phyloP scores from a whole-genome alignment of 2,113 vertebrate genomes.

The Perognathus longimembris region DNA sequence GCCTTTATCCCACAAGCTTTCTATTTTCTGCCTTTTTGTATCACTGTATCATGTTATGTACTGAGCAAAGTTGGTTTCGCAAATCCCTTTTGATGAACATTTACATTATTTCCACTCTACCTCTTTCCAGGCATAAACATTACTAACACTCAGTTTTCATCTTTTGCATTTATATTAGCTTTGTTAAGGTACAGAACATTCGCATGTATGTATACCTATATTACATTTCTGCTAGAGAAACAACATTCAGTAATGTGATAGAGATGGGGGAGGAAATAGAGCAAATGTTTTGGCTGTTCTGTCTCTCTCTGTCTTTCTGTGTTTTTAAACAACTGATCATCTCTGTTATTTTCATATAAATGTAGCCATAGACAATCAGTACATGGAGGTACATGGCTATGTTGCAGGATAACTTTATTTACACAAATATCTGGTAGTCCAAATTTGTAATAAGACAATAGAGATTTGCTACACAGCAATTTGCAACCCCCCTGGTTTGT shows the following conservation, averaged over 20 bases:
- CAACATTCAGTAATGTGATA: not conserved
- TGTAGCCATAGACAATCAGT: not conserved
- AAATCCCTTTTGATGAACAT: not conserved
- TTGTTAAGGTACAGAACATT: not conserved
- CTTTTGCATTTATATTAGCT: not conserved
- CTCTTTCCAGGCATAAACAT: not conserved
- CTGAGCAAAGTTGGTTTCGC: not conserved
- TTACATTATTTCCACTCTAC: not conserved
- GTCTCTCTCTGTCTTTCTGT: not conserved
- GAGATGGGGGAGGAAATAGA: not conserved
- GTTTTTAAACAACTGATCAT: not conserved
- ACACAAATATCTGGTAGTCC: not conserved
- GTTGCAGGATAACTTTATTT: slow-evolving; percentile 28
- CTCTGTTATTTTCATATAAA: not conserved
- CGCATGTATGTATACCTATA: not conserved
- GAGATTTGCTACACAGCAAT: too few species aligned
- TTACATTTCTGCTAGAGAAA: not conserved
- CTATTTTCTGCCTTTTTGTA: not conserved
- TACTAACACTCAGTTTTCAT: not conserved
- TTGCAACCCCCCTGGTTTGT: not conserved
- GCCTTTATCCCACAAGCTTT: not conserved
- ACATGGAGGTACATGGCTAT: not conserved
- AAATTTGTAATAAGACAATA: not conserved
- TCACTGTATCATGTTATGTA: not conserved
- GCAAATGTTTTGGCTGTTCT: too few species aligned